A percentile compares a stretch with the other conserved stretches of the same genome.
Evolutionary conservation across 2,797 vertebrate genomes (phyloP).

Genomic region (Aeoliscus strigatus): DNA sequence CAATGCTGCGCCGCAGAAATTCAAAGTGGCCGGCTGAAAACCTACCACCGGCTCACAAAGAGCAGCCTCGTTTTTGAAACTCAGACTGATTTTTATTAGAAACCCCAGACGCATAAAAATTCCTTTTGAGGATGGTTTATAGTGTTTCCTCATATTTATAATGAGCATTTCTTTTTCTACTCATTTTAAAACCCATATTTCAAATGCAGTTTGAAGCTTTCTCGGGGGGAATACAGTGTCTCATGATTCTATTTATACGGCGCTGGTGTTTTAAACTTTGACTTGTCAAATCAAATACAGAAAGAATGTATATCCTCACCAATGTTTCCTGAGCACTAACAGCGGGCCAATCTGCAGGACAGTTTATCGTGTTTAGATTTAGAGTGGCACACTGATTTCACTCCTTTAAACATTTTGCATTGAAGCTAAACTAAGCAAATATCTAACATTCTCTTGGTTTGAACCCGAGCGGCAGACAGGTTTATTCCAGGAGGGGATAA

Average conservation of each 20-base stretch:
- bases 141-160: slow-evolving; percentile 64
- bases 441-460: slow-evolving; percentile 40
- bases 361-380: slow-evolving; percentile 43
- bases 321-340: slow-evolving; percentile 45
- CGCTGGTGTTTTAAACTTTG: slow-evolving; percentile 22
- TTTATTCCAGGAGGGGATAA: slow-evolving; percentile 32
- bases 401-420: slow-evolving; percentile 36
- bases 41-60: slow-evolving; percentile 49
- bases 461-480: slow-evolving; percentile 23
- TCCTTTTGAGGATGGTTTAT: slow-evolving; percentile 71
- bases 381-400: slow-evolving; percentile 29
- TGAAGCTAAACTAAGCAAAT: slow-evolving; percentile 24
- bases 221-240: slow-evolving; percentile 22
- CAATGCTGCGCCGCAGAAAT: slow-evolving; percentile 45
- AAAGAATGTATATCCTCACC: slow-evolving; percentile 21
- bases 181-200: slow-evolving; percentile 52
- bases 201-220: slow-evolving; percentile 67
- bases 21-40: slow-evolving; percentile 50
- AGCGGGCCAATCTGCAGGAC: slow-evolving; percentile 38
- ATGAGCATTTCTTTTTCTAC: slow-evolving; percentile 48
- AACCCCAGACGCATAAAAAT: slow-evolving; percentile 65
- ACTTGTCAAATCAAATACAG: slow-evolving; percentile 44
- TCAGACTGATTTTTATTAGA: slow-evolving; percentile 54
- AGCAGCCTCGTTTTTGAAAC: slow-evolving; percentile 51
- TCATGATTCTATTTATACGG: slow-evolving; percentile 22